A percentile compares a stretch with the other conserved stretches of the same genome.
phyloP scores from a whole-genome alignment of 2,113 vertebrate genomes.

The Poicephalus gulielmi region DNA sequence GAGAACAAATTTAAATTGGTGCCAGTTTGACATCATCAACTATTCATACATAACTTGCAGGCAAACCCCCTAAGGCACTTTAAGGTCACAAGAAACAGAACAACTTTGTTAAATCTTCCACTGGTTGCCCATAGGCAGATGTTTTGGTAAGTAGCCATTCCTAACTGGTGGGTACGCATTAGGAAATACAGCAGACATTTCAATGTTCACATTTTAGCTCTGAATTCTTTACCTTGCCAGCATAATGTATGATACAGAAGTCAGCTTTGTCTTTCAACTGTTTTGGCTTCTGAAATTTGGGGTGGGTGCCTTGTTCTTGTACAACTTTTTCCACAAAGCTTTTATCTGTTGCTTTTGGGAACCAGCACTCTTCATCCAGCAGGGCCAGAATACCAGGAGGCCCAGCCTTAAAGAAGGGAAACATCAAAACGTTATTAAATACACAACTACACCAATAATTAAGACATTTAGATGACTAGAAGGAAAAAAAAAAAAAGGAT shows the following conservation, averaged over 20 bases:
- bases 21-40: not conserved
- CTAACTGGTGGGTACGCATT: not conserved
- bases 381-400: slow-evolving; percentile 95
- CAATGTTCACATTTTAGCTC: not conserved
- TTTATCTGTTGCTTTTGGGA: slow-evolving; percentile 98
- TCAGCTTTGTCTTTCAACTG: slow-evolving; percentile 98
- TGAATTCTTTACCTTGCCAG: slow-evolving; percentile 87
- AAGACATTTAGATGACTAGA: not conserved
- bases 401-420: slow-evolving; percentile 79
- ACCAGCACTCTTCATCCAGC: slow-evolving; percentile 98
- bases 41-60: not conserved
- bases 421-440: not conserved
- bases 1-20: not conserved
- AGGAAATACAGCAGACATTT: not conserved
- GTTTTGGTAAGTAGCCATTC: not conserved
- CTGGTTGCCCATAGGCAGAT: not conserved
- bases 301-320: slow-evolving; percentile 93
- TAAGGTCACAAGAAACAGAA: not conserved
- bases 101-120: not conserved
- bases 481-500: not conserved
- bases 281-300: slow-evolving; percentile 97
- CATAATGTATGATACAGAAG: slow-evolving; percentile 97
- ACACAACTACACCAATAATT: not conserved
- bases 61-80: not conserved
- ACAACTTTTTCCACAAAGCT: slow-evolving; percentile 97